A percentile compares a stretch with the other conserved stretches of the same genome.
Conservation (phyloP, 2,888 invertebrate genomes). For the Pteria penguin region DNA sequence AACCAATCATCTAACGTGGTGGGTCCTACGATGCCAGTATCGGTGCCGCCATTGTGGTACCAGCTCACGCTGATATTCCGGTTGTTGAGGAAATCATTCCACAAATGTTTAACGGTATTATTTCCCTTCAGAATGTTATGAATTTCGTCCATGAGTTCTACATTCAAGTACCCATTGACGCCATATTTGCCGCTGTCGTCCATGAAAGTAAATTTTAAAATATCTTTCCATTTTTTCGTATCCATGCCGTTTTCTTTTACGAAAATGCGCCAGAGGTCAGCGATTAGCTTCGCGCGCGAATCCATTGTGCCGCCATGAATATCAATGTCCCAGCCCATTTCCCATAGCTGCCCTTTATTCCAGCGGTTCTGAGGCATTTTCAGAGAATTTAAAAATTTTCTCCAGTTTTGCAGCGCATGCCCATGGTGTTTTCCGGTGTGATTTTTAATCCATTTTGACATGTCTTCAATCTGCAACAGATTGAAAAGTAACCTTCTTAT, state of each 20-base stretch:
- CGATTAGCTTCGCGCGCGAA: conserved; percentile 16
- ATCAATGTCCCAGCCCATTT: conserved; percentile 11
- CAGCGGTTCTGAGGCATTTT: conserved; percentile 31
- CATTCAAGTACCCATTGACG: conserved; percentile 1
- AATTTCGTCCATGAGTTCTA: conserved; percentile 39
- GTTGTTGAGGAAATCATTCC: conserved; percentile 31
- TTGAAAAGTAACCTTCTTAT: conserved; percentile 26
- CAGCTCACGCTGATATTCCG: conserved; percentile 21
- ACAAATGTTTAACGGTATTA: conserved; percentile 21
- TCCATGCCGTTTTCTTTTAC: conserved; percentile 25
- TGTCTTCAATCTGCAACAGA: conserved; percentile 45
- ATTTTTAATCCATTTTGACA: conserved; percentile 46
- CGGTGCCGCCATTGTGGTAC: conserved; percentile 9
- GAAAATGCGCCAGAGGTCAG: conserved; percentile 38
- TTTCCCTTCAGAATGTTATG: conserved; percentile 29
- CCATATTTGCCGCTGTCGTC: background rate
- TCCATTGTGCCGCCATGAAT: conserved; percentile 5
- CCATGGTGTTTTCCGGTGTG: conserved; percentile 33
- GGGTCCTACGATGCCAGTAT: background rate
- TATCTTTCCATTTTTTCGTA: conserved; percentile 5
- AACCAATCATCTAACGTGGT: background rate
- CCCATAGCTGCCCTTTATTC: conserved; percentile 24
- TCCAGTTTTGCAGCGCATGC: conserved; percentile 49
- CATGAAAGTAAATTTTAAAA: conserved; percentile 17
- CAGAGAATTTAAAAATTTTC: conserved; percentile 45